Percentiles rank a stretch among this genome's conserved stretches.
These are phyloP conservation scores for Dicerorhinus sumatrensis DNA, from an alignment of 2,113 vertebrate species.

Conservation along the genomic window DNA sequence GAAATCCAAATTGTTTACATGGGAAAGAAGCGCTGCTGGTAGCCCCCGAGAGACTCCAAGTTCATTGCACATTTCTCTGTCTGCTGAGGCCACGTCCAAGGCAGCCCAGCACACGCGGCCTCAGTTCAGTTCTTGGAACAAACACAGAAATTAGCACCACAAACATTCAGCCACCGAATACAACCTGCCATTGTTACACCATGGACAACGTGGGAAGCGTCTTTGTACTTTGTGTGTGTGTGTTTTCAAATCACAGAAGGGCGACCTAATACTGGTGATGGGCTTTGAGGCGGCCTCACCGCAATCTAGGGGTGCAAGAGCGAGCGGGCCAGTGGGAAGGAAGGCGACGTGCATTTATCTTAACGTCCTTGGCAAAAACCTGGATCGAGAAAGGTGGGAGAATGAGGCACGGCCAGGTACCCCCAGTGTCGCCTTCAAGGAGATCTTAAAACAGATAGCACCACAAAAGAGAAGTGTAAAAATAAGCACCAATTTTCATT, in stretches of 20 bases:
- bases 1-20: fast-evolving
- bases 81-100: not conserved
- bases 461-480: constrained; percentile 90
- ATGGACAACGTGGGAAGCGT: not conserved
- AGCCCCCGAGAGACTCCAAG: constrained; percentile 39
- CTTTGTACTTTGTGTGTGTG: not conserved
- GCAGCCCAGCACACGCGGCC: not conserved
- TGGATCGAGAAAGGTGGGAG: constrained; percentile 70
- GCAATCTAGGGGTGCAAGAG: not conserved
- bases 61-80: constrained; percentile 13
- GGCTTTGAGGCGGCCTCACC: not conserved
- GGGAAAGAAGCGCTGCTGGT: not conserved
- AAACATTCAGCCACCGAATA: constrained; percentile 75
- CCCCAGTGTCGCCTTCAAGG: constrained; percentile 84
- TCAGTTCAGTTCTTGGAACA: constrained; percentile 63
- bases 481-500: constrained; percentile 91
- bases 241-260: not conserved
- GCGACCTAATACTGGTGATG: fast-evolving
- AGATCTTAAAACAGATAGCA: constrained; percentile 91
- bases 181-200: constrained; percentile 69
- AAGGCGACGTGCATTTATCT: constrained; percentile 78
- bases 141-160: constrained; percentile 89
- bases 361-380: constrained; percentile 55
- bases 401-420: constrained; percentile 78
- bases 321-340: not conserved